Evolutionary conservation across 2,113 vertebrate genomes (phyloP).

Genomic region (Micronisus gabar): DNA sequence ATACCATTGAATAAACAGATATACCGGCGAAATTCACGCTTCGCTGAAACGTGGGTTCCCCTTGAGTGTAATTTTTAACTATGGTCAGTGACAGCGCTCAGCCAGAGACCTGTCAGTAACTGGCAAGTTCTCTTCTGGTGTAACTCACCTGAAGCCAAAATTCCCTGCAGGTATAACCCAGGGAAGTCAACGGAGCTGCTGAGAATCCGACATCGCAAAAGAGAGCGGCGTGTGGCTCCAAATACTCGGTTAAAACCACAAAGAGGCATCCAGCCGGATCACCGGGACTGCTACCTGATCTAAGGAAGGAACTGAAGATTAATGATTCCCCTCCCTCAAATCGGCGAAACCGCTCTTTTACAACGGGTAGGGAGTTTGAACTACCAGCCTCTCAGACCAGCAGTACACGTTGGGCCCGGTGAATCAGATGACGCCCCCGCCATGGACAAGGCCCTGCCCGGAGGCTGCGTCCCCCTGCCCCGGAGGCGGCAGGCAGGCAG

Average conservation of each 20-base stretch:
- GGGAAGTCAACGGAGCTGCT: not conserved
- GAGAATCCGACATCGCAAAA: not conserved
- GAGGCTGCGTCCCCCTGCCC: fast-evolving
- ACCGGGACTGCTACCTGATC: too few relatives aligned
- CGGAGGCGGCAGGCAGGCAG: fast-evolving
- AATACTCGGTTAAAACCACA: not conserved
- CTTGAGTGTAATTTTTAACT: not conserved
- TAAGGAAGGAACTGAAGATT: not conserved
- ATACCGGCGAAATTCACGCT: not conserved
- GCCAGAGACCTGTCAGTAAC: not conserved
- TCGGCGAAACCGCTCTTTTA: fast-evolving
- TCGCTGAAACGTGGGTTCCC: not conserved
- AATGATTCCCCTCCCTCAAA: fast-evolving
- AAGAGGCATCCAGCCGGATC: not conserved
- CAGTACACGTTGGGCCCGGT: fast-evolving
- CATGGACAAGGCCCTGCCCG: fast-evolving
- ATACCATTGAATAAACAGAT: not conserved
- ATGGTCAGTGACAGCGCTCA: not conserved
- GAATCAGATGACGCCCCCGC: fast-evolving
- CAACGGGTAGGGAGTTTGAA: fast-evolving
- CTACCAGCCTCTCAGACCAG: fast-evolving
- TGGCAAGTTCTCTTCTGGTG: not conserved
- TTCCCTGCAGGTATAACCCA: not conserved
- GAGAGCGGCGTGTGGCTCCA: fast-evolving
- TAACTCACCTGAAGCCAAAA: not conserved